A percentile compares a stretch with the other conserved stretches of the same genome.
Conservation (phyloP, 2,797 vertebrate species). For the Astyanax mexicanus region DNA sequence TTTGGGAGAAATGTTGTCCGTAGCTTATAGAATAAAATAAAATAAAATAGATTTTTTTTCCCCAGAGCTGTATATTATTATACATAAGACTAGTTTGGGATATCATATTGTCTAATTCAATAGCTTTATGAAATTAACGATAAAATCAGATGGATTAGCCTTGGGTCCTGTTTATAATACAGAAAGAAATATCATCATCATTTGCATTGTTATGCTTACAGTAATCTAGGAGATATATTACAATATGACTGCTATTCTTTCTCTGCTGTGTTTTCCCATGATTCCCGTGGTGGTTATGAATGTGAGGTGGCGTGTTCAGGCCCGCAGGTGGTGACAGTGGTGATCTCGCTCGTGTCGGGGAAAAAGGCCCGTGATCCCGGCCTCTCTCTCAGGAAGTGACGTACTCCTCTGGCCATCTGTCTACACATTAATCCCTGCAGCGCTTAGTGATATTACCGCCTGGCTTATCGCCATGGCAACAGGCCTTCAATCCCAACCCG, state of each 20-base stretch:
- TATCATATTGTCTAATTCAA: too few species aligned
- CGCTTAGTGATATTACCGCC: slow-evolving; percentile 83
- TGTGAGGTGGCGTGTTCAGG: slow-evolving; percentile 40
- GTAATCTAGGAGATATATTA: too few species aligned
- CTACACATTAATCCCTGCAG: slow-evolving; percentile 81
- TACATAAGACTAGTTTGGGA: too few species aligned
- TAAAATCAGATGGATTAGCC: too few species aligned
- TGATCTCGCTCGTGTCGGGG: slow-evolving; percentile 22
- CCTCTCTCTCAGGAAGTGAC: slow-evolving; percentile 77
- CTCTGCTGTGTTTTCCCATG: neutral
- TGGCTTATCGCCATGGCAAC: slow-evolving; percentile 83
- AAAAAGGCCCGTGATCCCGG: slow-evolving; percentile 49
- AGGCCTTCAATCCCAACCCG: slow-evolving; percentile 80
- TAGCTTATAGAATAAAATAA: too few species aligned
- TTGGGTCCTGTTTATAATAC: too few species aligned
- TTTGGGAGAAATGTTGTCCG: too few species aligned
- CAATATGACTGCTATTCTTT: neutral
- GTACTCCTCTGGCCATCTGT: slow-evolving; percentile 80
- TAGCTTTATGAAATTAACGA: too few species aligned
- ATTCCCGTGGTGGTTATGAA: slow-evolving; percentile 12
- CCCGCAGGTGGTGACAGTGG: slow-evolving; percentile 34
- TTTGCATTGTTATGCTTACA: too few species aligned
- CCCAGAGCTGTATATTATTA: too few species aligned
- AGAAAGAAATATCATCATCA: too few species aligned
- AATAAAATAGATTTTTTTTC: too few species aligned